These are phyloP conservation scores for Coryphaenoides rupestris DNA, from an alignment of 2,113 vertebrate genomes.

Conservation along the genomic window DNA sequence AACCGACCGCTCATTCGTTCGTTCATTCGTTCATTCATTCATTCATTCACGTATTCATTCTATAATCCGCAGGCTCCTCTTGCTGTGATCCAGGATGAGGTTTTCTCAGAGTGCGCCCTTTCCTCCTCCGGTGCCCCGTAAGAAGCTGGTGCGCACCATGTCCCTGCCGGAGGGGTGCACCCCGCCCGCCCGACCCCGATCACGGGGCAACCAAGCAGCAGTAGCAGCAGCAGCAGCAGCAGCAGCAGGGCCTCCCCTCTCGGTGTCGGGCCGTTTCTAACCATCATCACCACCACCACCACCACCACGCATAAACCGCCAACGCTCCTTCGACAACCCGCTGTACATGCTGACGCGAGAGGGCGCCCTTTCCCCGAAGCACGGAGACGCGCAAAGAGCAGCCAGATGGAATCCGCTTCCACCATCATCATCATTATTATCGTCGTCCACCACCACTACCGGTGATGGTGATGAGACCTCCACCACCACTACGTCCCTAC, in stretches of 20 bases:
- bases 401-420: background rate
- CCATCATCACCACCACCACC: too few species aligned
- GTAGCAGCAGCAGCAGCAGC: too few species aligned
- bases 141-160: constrained; percentile 61
- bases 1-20: too few species aligned
- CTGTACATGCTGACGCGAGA: constrained; percentile 44
- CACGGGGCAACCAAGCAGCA: too few species aligned
- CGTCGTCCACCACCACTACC: background rate
- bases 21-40: too few species aligned
- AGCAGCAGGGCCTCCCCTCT: background rate
- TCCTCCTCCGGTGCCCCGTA: constrained; percentile 78
- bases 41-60: too few species aligned
- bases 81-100: constrained; percentile 47
- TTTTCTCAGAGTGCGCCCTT: constrained; percentile 60
- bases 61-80: constrained; percentile 34
- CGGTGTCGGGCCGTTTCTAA: background rate
- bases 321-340: constrained; percentile 47
- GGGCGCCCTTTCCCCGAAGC: background rate
- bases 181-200: too few species aligned
- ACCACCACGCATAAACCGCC: background rate
- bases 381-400: constrained; percentile 13
- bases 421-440: too few species aligned
- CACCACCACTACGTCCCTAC: constrained; percentile 2
- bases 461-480: too few species aligned
- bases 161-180: constrained; percentile 55